Base-by-base conservation (phyloP, 2,888 invertebrate species). In the Polymixis flavicincta region DNA sequence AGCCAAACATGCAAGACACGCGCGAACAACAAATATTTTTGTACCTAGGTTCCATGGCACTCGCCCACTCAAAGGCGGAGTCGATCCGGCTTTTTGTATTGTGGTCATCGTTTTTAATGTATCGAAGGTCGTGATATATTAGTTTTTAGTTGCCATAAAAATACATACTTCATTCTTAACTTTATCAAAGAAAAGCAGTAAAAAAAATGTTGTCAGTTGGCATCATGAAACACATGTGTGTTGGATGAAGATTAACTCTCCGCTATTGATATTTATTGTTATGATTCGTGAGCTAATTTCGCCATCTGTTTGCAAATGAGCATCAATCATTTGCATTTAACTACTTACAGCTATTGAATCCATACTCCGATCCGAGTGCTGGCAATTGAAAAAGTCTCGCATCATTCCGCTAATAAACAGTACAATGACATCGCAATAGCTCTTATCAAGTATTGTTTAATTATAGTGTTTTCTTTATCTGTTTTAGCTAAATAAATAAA, bases 271-370 rank as follows among this genome's bases (percentile, higher is more conserved):
- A 84, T 83, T 83, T 81, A 82, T 83, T 84, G 74, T 79, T 84
- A 77, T 77, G 76, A 83, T 70, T 78, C 70, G 82, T 83, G 78
- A 73, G 79, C 86, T 77, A 87, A 85, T 87, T 88, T 82, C 68
- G 71, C 87, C 87, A 86, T 87, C 78, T 81, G 82, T 73, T 61
- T 77, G 79, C 82, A 78, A 79, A 85, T 85, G 85, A 72, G 80
- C 78, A 81, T 81, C 88, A 87, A 87, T 86, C 85, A 84, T 87
- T 83, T 81, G 84, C 79, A 82, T 88, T 84, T 83, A 79, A 83
- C 76, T 69, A 83, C 76, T 69, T 75, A 69, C 61, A 67, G 84
- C 77, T 77, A 88, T 87, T 79, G 76, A 84, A 78, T 80, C 61
- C 72, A 76, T 74, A 78, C 66, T 73, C 59, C 57, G 63, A 55